A percentile compares a stretch with the other conserved stretches of the same genome.
Conservation (phyloP, 2,113 vertebrate genomes). For the Notothenia coriiceps region DNA sequence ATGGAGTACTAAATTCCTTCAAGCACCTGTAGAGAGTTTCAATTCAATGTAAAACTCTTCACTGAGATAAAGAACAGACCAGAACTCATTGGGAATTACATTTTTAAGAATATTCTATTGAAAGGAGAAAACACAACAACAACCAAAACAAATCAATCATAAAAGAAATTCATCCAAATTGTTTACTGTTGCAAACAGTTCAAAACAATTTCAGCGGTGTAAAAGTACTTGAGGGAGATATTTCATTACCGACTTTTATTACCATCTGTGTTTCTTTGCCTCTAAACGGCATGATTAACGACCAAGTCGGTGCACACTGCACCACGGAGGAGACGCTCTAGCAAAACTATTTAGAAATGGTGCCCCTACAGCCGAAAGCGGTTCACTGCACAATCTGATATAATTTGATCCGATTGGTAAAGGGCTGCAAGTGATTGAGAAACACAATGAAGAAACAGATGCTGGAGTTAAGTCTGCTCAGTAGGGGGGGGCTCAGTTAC, state of each 20-base stretch:
- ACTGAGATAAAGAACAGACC: background rate
- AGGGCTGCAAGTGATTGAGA: constrained; percentile 22
- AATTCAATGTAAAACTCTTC: background rate
- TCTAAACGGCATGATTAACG: constrained; percentile 19
- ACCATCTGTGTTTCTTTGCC: background rate
- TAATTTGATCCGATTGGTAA: constrained; percentile 41
- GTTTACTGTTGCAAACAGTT: background rate
- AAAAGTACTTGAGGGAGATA: background rate
- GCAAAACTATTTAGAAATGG: constrained; percentile 10
- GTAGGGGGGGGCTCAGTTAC: constrained; percentile 39
- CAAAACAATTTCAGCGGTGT: background rate
- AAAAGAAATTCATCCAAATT: background rate
- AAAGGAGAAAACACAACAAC: background rate
- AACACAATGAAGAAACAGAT: constrained; percentile 58
- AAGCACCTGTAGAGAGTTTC: too few relatives aligned
- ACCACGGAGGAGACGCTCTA: background rate
- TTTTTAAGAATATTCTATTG: background rate
- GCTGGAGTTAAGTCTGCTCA: constrained; percentile 58
- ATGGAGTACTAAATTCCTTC: background rate
- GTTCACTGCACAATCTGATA: constrained; percentile 16
- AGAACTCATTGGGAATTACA: background rate
- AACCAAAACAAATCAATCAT: background rate
- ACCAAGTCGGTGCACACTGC: constrained; percentile 5
- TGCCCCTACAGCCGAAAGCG: constrained; percentile 18
- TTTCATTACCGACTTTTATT: constrained; percentile 1